phyloP scores from a whole-genome alignment of 2,113 vertebrate species.

The Engraulis encrasicolus region DNA sequence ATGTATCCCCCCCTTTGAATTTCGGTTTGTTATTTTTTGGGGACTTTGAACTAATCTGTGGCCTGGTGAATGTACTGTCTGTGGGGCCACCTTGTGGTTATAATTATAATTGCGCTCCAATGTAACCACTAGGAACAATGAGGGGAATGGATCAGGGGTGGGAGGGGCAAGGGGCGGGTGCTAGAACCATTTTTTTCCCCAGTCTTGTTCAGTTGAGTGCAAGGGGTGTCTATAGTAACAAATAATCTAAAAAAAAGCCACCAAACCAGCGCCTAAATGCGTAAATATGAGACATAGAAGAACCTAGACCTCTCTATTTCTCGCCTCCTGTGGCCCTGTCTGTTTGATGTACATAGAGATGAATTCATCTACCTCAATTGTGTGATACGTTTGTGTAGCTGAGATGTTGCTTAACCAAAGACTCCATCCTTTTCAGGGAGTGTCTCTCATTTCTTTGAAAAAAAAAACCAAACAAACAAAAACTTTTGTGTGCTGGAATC shows the following conservation, averaged over 20 bases:
- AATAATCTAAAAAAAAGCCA: background rate
- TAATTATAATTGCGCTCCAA: background rate
- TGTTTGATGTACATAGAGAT: slow-evolving; percentile 69
- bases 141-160: too few species aligned
- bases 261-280: background rate
- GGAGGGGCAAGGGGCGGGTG: background rate
- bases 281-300: background rate
- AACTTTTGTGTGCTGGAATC: slow-evolving; percentile 83
- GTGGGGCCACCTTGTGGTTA: background rate
- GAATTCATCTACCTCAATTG: slow-evolving; percentile 83
- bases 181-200: background rate
- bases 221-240: background rate
- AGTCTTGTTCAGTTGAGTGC: background rate
- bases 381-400: slow-evolving; percentile 76
- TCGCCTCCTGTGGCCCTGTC: slow-evolving; percentile 41
- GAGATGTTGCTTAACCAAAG: slow-evolving; percentile 82
- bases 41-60: background rate
- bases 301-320: slow-evolving; percentile 50
- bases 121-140: background rate
- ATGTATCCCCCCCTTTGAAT: background rate
- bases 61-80: background rate
- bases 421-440: slow-evolving; percentile 79
- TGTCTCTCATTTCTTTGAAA: slow-evolving; percentile 71
- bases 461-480: too few species aligned
- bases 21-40: background rate